Evolutionary conservation across 2,113 vertebrate species (phyloP), one percentile per base, ranked within the genome.

Genomic region (Pipa parva): DNA sequence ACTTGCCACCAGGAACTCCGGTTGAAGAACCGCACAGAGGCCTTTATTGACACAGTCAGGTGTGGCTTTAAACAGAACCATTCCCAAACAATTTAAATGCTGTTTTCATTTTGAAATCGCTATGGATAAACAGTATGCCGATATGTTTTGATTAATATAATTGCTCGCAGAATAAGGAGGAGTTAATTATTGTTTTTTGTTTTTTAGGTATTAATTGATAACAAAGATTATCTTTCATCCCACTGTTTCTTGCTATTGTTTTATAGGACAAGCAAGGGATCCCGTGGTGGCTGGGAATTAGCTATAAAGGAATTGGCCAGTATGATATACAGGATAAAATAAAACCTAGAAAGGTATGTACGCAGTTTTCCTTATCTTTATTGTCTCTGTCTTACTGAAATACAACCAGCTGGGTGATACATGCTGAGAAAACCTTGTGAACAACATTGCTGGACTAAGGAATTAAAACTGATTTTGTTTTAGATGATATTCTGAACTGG

Each of bases 211-310:
- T n/a, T n/a, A n/a, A n/a, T n/a, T n/a, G n/a, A n/a, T n/a, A n/a
- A n/a, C n/a, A n/a, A n/a, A n/a, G n/a, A n/a, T n/a, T n/a, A n/a
- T n/a, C n/a, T n/a, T n/a, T n/a, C 4, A 2, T 49, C 18, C 46
- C 24, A 60, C 29, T 17, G 27, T 71, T 72, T 59, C 15, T 29
- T 20, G 24, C 21, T 29, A 54, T 33, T 24, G n/a, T 63, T 2
- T 49, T 82, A 60, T 81, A 99, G 97, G 97, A 99, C 83, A 99
- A 99, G 81, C 95, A 97, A 81, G 94, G 92, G 73, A 88, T 99
- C 72, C 97, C 96, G 0, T 99, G 97, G 97, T 98, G 97, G 97
- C 88, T 99, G 75, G 97, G 97, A 71, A 92, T 97, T 78, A 92
- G 96, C 81, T 97, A 92, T 80, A 98, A 96, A 90, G 97, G 97